phyloP scores from a whole-genome alignment of 2,113 vertebrate species.

The Desmodus rotundus region DNA sequence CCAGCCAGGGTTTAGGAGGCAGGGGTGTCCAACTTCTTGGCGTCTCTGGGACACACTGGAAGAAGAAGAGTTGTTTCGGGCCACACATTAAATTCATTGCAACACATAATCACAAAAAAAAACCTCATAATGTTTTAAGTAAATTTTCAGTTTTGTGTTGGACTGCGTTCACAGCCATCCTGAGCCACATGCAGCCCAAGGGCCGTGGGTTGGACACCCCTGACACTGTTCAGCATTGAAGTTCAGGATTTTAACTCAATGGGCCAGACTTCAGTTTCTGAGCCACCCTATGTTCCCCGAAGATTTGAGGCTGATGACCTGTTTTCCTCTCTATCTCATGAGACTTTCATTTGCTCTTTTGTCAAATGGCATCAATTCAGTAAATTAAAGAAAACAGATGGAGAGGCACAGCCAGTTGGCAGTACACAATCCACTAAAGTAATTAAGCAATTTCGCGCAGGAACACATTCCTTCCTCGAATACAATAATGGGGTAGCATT shows the following conservation, averaged over 20 bases:
- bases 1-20: too few relatives aligned
- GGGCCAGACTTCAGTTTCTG: not conserved
- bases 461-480: constrained; percentile 57
- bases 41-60: too few relatives aligned
- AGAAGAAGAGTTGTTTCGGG: too few relatives aligned
- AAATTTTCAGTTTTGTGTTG: too few relatives aligned
- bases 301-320: constrained; percentile 15
- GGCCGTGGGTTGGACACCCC: too few relatives aligned
- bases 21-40: too few relatives aligned
- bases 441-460: constrained; percentile 77
- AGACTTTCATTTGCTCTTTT: constrained; percentile 59
- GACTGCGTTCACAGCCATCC: too few relatives aligned
- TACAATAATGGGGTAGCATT: constrained; percentile 60
- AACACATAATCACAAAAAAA: too few relatives aligned
- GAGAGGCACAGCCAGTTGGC: constrained; percentile 59
- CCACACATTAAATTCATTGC: too few relatives aligned
- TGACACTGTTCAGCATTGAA: not conserved
- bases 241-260: not conserved
- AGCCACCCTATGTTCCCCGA: not conserved
- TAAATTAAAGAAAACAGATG: constrained; percentile 74
- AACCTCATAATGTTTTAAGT: too few relatives aligned
- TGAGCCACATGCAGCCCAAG: too few relatives aligned
- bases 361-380: constrained; percentile 65
- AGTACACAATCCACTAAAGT: constrained; percentile 67
- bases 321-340: not conserved